These are phyloP conservation scores for Serripes groenlandicus DNA, from an alignment of 2,888 invertebrate genomes.

Conservation along the genomic window DNA sequence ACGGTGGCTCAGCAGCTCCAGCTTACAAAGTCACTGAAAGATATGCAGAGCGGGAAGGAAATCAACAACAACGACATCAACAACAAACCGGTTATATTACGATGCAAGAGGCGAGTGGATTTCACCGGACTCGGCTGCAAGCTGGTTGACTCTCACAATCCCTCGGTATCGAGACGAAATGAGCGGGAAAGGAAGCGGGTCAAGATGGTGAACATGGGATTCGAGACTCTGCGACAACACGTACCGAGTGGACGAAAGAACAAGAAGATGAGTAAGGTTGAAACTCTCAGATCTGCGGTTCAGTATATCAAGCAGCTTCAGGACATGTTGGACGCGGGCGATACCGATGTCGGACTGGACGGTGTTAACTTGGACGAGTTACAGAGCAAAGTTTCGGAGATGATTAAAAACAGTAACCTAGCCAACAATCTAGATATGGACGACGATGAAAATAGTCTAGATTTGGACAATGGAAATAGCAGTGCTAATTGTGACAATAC, in stretches of 20 bases:
- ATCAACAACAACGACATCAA: slow-evolving; percentile 59
- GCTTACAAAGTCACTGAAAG: slow-evolving; percentile 71
- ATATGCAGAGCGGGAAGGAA: slow-evolving; percentile 65
- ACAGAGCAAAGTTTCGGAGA: slow-evolving; percentile 53
- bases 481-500: slow-evolving; percentile 10
- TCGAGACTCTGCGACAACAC: slow-evolving; percentile 83
- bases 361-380: slow-evolving; percentile 57
- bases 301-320: slow-evolving; percentile 84
- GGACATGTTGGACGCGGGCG: slow-evolving; percentile 63
- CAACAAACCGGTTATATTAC: slow-evolving; percentile 76
- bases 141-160: slow-evolving; percentile 88
- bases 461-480: slow-evolving; percentile 5
- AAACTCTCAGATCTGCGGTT: slow-evolving; percentile 83
- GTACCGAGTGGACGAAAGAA: slow-evolving; percentile 82
- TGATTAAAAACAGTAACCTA: slow-evolving; percentile 46
- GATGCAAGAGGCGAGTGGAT: slow-evolving; percentile 83
- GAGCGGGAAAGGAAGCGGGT: slow-evolving; percentile 97
- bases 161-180: slow-evolving; percentile 94
- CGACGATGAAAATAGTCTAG: slow-evolving; percentile 11
- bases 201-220: slow-evolving; percentile 89
- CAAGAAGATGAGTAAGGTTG: slow-evolving; percentile 86
- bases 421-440: slow-evolving; percentile 21
- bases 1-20: slow-evolving; percentile 82
- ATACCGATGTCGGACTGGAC: slow-evolving; percentile 43
- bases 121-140: slow-evolving; percentile 79